Percentiles rank a stretch among this genome's conserved stretches.
phyloP scores from a whole-genome alignment of 2,888 invertebrate genomes.

The Peribatodes rhomboidaria region DNA sequence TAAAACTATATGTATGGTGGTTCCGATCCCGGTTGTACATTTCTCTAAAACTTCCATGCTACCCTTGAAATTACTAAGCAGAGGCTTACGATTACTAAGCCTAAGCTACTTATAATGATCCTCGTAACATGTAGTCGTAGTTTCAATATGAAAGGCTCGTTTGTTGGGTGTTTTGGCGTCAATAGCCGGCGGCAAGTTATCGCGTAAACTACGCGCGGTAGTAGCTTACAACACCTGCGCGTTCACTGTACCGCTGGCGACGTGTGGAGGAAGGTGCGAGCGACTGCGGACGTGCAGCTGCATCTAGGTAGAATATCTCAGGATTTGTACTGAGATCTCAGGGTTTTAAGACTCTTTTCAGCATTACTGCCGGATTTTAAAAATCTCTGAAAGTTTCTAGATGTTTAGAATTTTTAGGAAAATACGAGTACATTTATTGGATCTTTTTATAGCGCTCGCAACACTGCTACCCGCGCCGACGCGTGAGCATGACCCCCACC shows the following conservation, averaged over 20 bases:
- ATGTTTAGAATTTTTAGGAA: no score
- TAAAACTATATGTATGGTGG: no score
- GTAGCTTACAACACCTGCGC: constrained; percentile 40
- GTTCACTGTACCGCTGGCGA: constrained; percentile 10
- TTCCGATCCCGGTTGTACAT: background rate
- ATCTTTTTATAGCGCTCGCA: no score
- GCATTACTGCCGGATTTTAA: no score
- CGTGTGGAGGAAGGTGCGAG: background rate
- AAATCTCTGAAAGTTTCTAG: no score
- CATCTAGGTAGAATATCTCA: no score
- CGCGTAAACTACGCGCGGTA: constrained; percentile 36
- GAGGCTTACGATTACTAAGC: background rate
- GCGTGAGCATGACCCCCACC: no score
- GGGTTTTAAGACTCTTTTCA: no score
- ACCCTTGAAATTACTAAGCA: background rate
- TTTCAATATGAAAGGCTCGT: background rate
- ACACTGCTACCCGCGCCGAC: no score
- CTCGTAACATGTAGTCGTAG: background rate
- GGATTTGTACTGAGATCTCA: no score
- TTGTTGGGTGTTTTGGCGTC: constrained; percentile 2
- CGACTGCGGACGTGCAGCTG: background rate
- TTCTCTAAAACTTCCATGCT: background rate
- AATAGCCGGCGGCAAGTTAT: constrained; percentile 30
- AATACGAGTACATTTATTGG: no score
- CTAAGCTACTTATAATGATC: background rate